Percentiles rank a stretch among this genome's conserved stretches.
These are phyloP conservation scores for Drosophila busckii DNA, from an alignment of 1,140 invertebrate genomes.

Conservation along the genomic window DNA sequence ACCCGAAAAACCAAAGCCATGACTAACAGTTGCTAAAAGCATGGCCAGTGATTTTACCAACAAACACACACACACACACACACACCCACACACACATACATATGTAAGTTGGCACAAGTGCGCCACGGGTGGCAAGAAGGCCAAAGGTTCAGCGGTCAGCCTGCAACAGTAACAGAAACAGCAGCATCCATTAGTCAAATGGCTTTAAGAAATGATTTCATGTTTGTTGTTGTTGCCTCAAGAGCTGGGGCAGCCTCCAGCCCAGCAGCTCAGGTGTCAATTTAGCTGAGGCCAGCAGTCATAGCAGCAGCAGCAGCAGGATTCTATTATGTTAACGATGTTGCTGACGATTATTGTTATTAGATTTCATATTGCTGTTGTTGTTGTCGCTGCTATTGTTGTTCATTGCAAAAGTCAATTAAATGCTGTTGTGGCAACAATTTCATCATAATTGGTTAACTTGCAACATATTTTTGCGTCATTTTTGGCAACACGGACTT, in stretches of 20 bases:
- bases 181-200: slow-evolving; percentile 70
- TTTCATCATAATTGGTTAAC: slow-evolving; percentile 65
- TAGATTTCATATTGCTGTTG: too few species aligned
- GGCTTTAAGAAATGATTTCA: slow-evolving; percentile 49
- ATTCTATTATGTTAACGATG: slow-evolving; percentile 51
- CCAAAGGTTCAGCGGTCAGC: neutral
- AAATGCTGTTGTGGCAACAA: slow-evolving; percentile 53
- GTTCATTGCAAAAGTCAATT: slow-evolving; percentile 60
- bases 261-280: slow-evolving; percentile 38
- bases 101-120: slow-evolving; percentile 4
- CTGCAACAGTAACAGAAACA: slow-evolving; percentile 6
- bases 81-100: too few species aligned
- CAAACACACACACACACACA: too few species aligned
- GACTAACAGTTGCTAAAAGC: slow-evolving; percentile 57
- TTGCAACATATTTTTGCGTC: too few species aligned
- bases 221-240: slow-evolving; percentile 37
- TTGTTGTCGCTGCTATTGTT: slow-evolving; percentile 11
- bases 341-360: slow-evolving; percentile 72
- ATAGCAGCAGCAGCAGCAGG: neutral
- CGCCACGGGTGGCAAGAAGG: neutral
- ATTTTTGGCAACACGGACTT: too few species aligned
- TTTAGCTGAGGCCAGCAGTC: slow-evolving; percentile 10
- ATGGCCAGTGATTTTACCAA: slow-evolving; percentile 35
- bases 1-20: slow-evolving; percentile 63
- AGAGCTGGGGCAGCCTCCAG: slow-evolving; percentile 9